Evolutionary conservation across 2,113 vertebrate species (phyloP).

Genomic region (Pseudorectes ferrugineus): DNA sequence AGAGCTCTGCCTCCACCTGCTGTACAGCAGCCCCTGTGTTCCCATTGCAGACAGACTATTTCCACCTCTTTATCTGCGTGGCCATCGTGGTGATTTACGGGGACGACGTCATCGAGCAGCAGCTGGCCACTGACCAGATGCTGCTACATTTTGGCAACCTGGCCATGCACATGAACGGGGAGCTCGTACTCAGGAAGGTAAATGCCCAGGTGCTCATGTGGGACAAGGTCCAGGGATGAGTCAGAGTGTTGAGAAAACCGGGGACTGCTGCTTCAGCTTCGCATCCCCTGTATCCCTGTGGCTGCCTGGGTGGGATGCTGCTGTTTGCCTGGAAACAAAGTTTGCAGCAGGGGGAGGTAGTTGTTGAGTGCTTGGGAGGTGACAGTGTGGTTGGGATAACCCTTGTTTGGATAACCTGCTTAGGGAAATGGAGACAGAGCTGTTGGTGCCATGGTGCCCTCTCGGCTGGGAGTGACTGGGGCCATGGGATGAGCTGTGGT

Average conservation of each 20-base stretch:
- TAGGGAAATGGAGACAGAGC: neutral
- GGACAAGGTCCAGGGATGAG: neutral
- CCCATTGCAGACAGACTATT: slow-evolving; percentile 89
- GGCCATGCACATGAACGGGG: slow-evolving; percentile 98
- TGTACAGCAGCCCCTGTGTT: neutral
- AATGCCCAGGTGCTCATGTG: neutral
- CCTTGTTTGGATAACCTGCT: neutral
- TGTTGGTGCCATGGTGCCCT: accelerated
- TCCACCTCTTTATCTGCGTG: slow-evolving; percentile 96
- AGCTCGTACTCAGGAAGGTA: slow-evolving; percentile 96
- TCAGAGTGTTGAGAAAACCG: neutral
- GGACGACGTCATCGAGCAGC: slow-evolving; percentile 92
- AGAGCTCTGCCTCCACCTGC: neutral
- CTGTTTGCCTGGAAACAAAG: neutral
- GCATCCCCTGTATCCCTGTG: neutral
- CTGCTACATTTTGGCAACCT: slow-evolving; percentile 94
- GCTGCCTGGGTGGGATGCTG: neutral
- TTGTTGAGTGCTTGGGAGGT: neutral
- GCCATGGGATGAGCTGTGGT: neutral
- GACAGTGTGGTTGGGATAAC: neutral
- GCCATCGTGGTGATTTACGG: slow-evolving; percentile 95
- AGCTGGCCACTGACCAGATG: slow-evolving; percentile 95
- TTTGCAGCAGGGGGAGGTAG: neutral
- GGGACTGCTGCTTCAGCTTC: neutral
- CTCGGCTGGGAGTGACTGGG: accelerated